A percentile compares a stretch with the other conserved stretches of the same genome.
Evolutionary conservation across 2,797 vertebrate genomes (phyloP).

Genomic region (Hydrolagus colliei): DNA sequence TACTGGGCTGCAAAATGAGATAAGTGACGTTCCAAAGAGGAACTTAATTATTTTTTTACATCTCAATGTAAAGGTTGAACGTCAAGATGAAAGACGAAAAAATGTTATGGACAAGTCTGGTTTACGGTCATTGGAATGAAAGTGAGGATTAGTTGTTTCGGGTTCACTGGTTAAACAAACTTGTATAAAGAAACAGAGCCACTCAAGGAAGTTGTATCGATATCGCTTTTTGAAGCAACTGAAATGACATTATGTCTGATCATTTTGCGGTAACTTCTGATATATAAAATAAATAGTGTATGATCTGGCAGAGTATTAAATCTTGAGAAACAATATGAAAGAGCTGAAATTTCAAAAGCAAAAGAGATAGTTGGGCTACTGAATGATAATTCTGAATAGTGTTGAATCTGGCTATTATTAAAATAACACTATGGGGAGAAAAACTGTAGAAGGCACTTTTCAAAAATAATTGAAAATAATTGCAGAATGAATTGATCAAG

Average conservation of each 20-base stretch:
- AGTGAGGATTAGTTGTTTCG: no score
- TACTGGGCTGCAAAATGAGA: background rate
- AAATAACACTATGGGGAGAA: no score
- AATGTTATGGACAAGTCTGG: background rate
- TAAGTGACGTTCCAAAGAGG: constrained; percentile 2
- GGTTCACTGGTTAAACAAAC: background rate
- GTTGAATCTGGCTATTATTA: no score
- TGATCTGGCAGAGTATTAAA: background rate
- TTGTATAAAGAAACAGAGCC: background rate
- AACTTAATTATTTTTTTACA: constrained; percentile 4
- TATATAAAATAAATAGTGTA: background rate
- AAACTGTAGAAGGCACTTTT: no score
- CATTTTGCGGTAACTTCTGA: background rate
- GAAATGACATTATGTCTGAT: background rate
- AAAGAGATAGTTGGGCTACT: constrained; percentile 33
- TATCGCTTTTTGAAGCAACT: background rate
- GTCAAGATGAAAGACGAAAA: constrained; percentile 15
- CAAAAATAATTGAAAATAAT: no score
- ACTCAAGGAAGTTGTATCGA: background rate
- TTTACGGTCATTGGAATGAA: background rate
- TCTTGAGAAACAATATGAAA: no score
- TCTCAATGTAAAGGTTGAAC: background rate
- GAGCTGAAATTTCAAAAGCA: constrained; percentile 30
- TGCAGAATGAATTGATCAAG: no score
- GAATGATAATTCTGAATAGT: no score